Evolutionary conservation across 2,113 vertebrate genomes (phyloP).

Genomic region (Brienomyrus longianalis): DNA sequence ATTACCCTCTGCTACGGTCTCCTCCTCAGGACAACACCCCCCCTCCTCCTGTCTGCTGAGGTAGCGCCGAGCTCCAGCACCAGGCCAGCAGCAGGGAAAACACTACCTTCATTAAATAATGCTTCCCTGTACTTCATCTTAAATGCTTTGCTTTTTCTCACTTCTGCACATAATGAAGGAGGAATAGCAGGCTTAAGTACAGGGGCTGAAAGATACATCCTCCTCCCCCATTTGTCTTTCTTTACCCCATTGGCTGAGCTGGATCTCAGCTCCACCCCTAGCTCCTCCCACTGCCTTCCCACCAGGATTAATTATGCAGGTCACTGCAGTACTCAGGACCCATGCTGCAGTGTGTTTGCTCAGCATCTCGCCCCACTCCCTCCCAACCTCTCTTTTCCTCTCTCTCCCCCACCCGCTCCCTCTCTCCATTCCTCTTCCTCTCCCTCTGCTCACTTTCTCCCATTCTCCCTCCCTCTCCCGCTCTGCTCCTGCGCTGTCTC

Average conservation of each 20-base stretch:
- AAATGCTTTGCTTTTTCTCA: background rate
- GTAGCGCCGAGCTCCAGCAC: background rate
- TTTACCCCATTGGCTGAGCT: background rate
- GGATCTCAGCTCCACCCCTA: constrained; percentile 36
- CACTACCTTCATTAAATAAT: background rate
- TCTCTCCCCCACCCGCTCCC: background rate
- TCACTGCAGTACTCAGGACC: constrained; percentile 65
- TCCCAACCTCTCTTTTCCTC: background rate
- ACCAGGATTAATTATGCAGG: constrained; percentile 65
- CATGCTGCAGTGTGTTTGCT: constrained; percentile 52
- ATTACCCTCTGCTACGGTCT: background rate
- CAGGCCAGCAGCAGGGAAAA: background rate
- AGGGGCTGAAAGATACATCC: background rate
- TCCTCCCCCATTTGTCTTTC: background rate
- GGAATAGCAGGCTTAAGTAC: background rate
- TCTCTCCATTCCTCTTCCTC: constrained; percentile 10
- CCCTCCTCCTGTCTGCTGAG: background rate
- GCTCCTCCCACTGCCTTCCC: constrained; percentile 44
- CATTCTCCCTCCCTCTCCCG: background rate
- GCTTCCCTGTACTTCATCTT: background rate
- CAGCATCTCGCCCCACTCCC: constrained; percentile 8
- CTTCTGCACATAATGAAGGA: background rate
- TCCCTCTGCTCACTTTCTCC: background rate
- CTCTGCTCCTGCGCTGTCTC: background rate
- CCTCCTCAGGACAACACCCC: background rate